Base-by-base conservation (phyloP, 2,113 vertebrate species). In the Pica pica region DNA sequence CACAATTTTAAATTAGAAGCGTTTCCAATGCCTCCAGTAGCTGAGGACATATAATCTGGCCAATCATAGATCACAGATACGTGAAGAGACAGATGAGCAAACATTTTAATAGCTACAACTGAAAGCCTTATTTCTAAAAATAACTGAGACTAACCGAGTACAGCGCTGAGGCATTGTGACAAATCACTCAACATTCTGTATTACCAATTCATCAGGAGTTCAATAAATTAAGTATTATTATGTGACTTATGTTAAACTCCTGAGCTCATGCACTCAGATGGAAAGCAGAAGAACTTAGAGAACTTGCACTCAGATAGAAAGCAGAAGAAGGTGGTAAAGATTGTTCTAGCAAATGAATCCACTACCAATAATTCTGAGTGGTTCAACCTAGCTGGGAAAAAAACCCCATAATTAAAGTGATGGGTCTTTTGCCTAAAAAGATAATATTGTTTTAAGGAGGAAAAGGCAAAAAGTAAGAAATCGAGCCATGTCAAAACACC, bases 251-350 rank as follows among this genome's bases (percentile, higher is more conserved):
- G 21, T 60, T 81, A 63, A 68, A 9, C 23, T 60, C 22, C 41
- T 37, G 39, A 90, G 7, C 13, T 63, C 17, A 67, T 0, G 0
- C 0, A 1, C 18, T 37, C 30, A 60, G 9, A 6, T 13, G 39
- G n/a, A 78, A 81, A 89, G 13, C 8, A 67, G 67, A 79, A 90
- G 27, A 7, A 52, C 33, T 47, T 65, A 68, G 10, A 81, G 9
- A 68, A 78, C 6, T 7, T 0, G 0, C 0, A 1, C 18, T 37
- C 30, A 60, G 9, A 6, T 13, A 42, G n/a, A 78, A 81, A 89
- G 13, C 8, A 67, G 67, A 79, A 90, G 27, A 7, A 52, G 14
- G 9, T 24, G 14, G 76, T 56, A 69, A 84, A 60, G 4, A 28
- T 10, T 81, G 31, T 82, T 65, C 44, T 57, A 30, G 6, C 30